A percentile compares a stretch with the other conserved stretches of the same genome.
These are phyloP conservation scores for Venusia cambrica DNA, from an alignment of 2,888 invertebrate species.

Conservation along the genomic window DNA sequence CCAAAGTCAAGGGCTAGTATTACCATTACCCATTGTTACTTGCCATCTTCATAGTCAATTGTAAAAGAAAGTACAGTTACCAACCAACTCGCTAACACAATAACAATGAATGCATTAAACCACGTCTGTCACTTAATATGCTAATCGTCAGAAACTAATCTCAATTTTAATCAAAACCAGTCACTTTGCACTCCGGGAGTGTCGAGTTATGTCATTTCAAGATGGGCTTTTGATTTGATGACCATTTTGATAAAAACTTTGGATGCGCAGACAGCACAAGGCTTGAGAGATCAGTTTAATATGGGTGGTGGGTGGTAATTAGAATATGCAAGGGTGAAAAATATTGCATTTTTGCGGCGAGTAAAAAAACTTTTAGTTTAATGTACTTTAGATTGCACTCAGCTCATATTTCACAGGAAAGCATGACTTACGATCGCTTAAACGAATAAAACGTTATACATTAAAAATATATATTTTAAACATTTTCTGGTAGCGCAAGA, in stretches of 20 bases:
- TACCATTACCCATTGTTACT: too few species aligned
- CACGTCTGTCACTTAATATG: conserved; percentile 35
- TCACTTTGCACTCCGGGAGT: conserved; percentile 37
- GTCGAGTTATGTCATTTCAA: conserved; percentile 44
- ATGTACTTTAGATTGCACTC: too few species aligned
- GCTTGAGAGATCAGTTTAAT: conserved; percentile 5
- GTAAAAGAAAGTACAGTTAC: too few species aligned
- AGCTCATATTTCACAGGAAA: too few species aligned
- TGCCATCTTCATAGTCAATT: too few species aligned
- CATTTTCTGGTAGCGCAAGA: too few species aligned
- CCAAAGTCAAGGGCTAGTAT: too few species aligned
- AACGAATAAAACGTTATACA: too few species aligned
- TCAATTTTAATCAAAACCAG: conserved; percentile 44
- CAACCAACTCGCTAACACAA: conserved; percentile 5
- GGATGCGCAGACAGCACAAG: background rate
- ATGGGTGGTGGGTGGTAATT: conserved; percentile 27
- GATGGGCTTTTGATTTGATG: conserved; percentile 36
- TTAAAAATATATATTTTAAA: too few species aligned
- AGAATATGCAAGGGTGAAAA: conserved; percentile 32
- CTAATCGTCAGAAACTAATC: conserved; percentile 43
- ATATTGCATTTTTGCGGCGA: conserved; percentile 19
- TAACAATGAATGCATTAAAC: conserved; percentile 24
- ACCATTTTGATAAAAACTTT: conserved; percentile 28
- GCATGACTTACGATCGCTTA: too few species aligned
- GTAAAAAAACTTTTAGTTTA: conserved; percentile 3